Evolutionary conservation across 2,797 vertebrate species (phyloP).

Genomic region (Gambelia wislizenii): DNA sequence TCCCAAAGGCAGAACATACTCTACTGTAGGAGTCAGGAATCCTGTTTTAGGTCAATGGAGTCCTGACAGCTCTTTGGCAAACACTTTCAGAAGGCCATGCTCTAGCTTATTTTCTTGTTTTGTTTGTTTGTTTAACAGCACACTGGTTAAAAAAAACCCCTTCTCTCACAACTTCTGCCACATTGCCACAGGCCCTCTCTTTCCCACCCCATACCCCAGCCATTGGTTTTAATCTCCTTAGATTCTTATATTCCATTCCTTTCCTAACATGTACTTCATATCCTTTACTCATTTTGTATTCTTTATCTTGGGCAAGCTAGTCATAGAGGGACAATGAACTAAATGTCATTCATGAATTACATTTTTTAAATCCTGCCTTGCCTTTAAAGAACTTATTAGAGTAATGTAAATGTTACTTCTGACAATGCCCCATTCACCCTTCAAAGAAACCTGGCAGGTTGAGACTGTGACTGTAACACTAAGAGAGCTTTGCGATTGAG

Average conservation of each 20-base stretch:
- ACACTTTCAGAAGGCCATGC: background rate
- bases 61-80: fast-evolving
- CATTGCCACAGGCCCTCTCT: background rate
- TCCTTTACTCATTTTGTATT: background rate
- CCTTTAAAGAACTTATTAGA: background rate
- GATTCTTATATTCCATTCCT: background rate
- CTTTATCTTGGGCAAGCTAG: background rate
- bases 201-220: background rate
- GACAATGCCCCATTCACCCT: background rate
- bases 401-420: background rate
- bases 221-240: background rate
- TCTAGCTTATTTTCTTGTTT: background rate
- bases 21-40: background rate
- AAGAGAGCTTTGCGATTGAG: background rate
- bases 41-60: slow-evolving; percentile 2
- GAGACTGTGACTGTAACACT: background rate
- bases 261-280: background rate
- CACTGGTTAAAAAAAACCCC: background rate
- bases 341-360: background rate
- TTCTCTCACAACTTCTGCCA: slow-evolving; percentile 3
- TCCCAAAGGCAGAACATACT: background rate
- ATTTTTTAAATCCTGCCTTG: background rate
- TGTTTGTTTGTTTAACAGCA: background rate
- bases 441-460: background rate
- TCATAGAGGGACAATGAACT: background rate